These are phyloP conservation scores for Diaphora mendica DNA, from an alignment of 2,888 invertebrate genomes.

Conservation along the genomic window DNA sequence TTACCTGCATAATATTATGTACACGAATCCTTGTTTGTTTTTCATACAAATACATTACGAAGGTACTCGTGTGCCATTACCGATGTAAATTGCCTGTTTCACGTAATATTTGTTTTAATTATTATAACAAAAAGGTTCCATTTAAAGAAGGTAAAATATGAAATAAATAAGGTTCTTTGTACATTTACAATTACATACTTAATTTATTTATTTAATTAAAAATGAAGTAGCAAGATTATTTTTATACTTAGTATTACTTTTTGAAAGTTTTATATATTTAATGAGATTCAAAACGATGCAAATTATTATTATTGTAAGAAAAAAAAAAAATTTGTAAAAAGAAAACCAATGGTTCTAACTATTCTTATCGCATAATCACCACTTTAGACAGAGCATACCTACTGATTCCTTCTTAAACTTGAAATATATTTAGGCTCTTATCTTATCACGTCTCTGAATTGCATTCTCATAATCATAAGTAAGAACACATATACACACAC, in stretches of 20 bases:
- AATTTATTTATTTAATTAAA: not conserved
- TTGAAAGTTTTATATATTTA: too few species aligned
- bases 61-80: slow-evolving; percentile 16
- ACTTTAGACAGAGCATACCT: too few species aligned
- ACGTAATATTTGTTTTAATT: slow-evolving; percentile 22
- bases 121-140: slow-evolving; percentile 6
- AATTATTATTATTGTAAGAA: too few species aligned
- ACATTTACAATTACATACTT: not conserved
- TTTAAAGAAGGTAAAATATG: slow-evolving; percentile 3
- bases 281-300: too few species aligned
- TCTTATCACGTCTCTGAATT: too few species aligned
- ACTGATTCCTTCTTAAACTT: too few species aligned
- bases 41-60: slow-evolving; percentile 26
- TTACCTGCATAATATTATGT: slow-evolving; percentile 46
- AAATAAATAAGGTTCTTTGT: not conserved
- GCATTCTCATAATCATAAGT: too few species aligned
- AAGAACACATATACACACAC: too few species aligned
- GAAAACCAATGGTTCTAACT: not conserved
- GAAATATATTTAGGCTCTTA: too few species aligned
- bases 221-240: not conserved
- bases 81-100: slow-evolving; percentile 21
- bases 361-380: not conserved
- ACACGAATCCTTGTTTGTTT: slow-evolving; percentile 26
- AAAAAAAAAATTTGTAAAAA: not conserved
- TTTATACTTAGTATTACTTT: too few species aligned